These are phyloP conservation scores for Falco punctatus DNA, from an alignment of 2,113 vertebrate genomes.

Conservation along the genomic window DNA sequence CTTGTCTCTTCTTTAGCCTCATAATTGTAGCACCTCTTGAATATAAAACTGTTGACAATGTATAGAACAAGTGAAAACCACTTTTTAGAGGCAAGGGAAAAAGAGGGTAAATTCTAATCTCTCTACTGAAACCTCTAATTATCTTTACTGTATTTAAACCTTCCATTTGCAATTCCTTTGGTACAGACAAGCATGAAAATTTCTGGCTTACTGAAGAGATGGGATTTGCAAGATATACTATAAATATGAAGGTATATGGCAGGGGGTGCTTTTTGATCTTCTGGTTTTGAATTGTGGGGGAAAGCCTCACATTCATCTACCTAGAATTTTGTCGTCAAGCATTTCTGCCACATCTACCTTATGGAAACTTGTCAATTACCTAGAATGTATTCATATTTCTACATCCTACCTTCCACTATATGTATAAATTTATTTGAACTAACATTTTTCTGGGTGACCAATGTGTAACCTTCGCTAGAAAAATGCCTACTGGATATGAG, in stretches of 20 bases:
- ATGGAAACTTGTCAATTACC: background rate
- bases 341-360: background rate
- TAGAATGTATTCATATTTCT: background rate
- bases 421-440: background rate
- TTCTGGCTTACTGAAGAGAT: background rate
- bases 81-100: background rate
- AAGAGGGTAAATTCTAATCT: background rate
- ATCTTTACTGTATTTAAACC: background rate
- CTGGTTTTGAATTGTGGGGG: background rate
- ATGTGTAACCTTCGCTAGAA: background rate
- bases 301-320: background rate
- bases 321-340: background rate
- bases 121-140: background rate
- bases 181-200: background rate
- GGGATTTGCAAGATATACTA: background rate
- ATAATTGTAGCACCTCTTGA: background rate
- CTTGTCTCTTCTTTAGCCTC: background rate
- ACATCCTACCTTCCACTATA: background rate
- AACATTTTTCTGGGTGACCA: background rate
- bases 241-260: background rate
- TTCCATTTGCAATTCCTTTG: background rate
- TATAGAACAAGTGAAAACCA: background rate
- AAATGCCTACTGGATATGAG: background rate
- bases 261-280: background rate
- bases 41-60: background rate